Evolutionary conservation across 2,797 vertebrate genomes (phyloP), one percentile per base, ranked within the genome.

Genomic region (Telmatherina bonti): DNA sequence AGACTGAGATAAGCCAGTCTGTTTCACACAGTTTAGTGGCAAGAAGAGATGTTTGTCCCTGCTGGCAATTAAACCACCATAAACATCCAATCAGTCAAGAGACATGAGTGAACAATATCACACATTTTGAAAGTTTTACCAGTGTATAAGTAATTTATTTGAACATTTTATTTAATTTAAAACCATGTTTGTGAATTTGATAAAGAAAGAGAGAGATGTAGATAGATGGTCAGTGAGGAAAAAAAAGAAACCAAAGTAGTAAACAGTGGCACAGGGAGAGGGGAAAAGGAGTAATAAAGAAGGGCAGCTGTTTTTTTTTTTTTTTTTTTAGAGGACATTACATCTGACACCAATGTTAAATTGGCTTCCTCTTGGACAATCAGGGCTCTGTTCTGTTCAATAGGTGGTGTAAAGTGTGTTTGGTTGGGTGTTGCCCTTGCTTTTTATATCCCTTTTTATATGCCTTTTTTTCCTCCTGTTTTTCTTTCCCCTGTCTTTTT

Each of bases 311-410:
- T 87, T 92, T n/a, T 84, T n/a, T n/a, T n/a, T n/a, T n/a, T n/a
- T n/a, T n/a, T n/a, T n/a, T n/a, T n/a, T 88, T 74, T 76, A 82
- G 83, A 86, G 84, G 78, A 87, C 87, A 88, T 92, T 89, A 90
- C 83, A 76, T 89, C 73, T 89, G 88, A 93, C 91, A 90, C 85
- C 69, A 70, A 63, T 90, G 89, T 93, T 93, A 91, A 93, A 93
- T 92, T 80, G 87, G 87, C 80, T 89, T 91, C 84, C 70, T 82
- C 45, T 1, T 38, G 53, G 82, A 95, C 92, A 94, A 92, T 89
- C 72, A 47, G 35, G 52, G 35, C 81, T 91, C 88, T 92, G 91
- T 93, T 92, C 82, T 68, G 78, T 77, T 81, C 76, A 74, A 26
- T 71, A 70, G 76, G 71, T 68, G 64, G 78, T 74, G 62, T 78